Evolutionary conservation across 2,113 vertebrate species (phyloP).

Genomic region (Myiozetetes cayanensis): DNA sequence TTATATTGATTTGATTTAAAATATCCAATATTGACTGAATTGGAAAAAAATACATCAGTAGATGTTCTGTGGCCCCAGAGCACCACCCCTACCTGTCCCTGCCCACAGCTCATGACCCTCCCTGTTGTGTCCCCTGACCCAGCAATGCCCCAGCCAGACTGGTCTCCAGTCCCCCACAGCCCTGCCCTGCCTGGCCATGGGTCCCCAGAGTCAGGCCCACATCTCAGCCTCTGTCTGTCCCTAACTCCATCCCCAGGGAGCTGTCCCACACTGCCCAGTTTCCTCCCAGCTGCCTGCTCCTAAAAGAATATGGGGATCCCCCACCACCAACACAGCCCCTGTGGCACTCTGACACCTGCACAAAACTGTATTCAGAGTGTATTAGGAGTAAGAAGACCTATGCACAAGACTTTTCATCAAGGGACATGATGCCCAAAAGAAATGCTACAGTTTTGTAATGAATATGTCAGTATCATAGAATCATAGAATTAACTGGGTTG

Average conservation of each 20-base stretch:
- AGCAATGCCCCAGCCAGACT: fast-evolving
- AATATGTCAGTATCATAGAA: neutral
- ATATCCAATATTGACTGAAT: neutral
- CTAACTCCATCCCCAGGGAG: neutral
- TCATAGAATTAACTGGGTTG: too few species aligned
- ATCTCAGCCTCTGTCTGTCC: neutral
- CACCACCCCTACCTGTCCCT: neutral
- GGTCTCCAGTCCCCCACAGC: neutral
- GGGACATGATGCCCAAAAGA: neutral
- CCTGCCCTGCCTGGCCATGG: neutral
- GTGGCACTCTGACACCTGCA: neutral
- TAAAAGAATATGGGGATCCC: fast-evolving
- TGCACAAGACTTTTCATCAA: neutral
- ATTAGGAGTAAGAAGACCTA: neutral
- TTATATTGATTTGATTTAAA: neutral
- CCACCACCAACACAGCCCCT: fast-evolving
- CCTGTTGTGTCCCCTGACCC: neutral
- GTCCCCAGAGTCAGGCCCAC: too few species aligned
- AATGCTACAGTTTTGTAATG: neutral
- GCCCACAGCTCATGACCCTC: too few species aligned
- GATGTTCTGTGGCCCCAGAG: neutral
- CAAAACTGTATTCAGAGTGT: neutral
- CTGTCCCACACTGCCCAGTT: neutral
- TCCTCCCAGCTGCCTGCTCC: neutral
- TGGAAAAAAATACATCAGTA: neutral